These are phyloP conservation scores for Lycaon pictus DNA, from an alignment of 2,113 vertebrate genomes.

Conservation along the genomic window DNA sequence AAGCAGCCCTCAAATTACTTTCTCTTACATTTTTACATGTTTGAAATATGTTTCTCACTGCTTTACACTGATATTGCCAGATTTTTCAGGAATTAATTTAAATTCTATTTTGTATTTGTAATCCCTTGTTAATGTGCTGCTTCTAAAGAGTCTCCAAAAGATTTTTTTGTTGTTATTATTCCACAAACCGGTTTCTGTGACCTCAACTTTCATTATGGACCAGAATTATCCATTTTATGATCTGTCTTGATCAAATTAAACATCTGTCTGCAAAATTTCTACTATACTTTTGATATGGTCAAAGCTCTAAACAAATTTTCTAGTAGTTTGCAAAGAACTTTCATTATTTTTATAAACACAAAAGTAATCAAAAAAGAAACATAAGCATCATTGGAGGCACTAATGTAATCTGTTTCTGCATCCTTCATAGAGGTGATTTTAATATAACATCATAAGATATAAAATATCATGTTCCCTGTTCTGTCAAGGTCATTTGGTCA, in stretches of 20 bases:
- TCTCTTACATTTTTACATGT: not conserved
- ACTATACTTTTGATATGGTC: slow-evolving; percentile 54
- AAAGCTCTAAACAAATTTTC: slow-evolving; percentile 82
- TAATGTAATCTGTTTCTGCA: slow-evolving; percentile 78
- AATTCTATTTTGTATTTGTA: slow-evolving; percentile 52
- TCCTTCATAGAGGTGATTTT: slow-evolving; percentile 75
- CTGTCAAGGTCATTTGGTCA: slow-evolving; percentile 81
- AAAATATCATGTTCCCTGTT: slow-evolving; percentile 80
- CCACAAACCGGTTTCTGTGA: slow-evolving; percentile 63
- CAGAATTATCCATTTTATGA: slow-evolving; percentile 71
- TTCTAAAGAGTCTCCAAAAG: slow-evolving; percentile 38
- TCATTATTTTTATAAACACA: slow-evolving; percentile 79
- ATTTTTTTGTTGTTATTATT: slow-evolving; percentile 41
- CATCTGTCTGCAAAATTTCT: slow-evolving; percentile 66
- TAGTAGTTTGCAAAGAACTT: slow-evolving; percentile 68
- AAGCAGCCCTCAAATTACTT: not conserved
- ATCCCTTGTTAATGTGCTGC: slow-evolving; percentile 9
- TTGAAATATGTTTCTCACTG: not conserved
- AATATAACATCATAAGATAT: slow-evolving; percentile 68
- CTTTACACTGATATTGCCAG: not conserved
- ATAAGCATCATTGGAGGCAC: slow-evolving; percentile 72
- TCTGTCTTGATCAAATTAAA: slow-evolving; percentile 76
- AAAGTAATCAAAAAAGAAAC: slow-evolving; percentile 80
- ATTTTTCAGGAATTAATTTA: slow-evolving; percentile 45
- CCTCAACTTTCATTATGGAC: slow-evolving; percentile 67